Percentiles rank a stretch among this genome's conserved stretches.
Conservation (phyloP, 2,113 vertebrate genomes). For the Dasypus novemcinctus region DNA sequence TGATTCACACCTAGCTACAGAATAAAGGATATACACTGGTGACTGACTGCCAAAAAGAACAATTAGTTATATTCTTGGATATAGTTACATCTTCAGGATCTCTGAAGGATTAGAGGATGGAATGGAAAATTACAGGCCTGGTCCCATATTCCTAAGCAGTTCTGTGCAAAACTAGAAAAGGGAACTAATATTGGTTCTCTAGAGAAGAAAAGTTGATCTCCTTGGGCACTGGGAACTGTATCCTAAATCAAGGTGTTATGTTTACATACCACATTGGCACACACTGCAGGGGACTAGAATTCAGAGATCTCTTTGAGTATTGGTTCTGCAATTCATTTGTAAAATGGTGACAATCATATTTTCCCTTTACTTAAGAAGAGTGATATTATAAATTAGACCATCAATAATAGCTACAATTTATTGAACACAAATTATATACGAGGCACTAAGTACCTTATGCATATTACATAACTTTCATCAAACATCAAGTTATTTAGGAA, state of each 20-base stretch:
- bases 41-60: conserved; percentile 8
- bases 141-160: background rate
- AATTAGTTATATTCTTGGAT: background rate
- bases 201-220: background rate
- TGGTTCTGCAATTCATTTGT: background rate
- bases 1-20: background rate
- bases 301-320: background rate
- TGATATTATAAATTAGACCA: background rate
- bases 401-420: background rate
- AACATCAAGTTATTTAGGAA: background rate
- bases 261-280: background rate
- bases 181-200: background rate
- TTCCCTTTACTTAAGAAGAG: background rate
- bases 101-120: background rate
- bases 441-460: background rate
- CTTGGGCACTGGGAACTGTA: background rate
- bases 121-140: background rate
- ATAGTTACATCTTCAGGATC: background rate
- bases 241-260: background rate
- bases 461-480: background rate
- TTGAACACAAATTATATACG: background rate
- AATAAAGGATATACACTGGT: background rate
- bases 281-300: background rate
- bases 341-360: background rate
- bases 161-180: background rate